Evolutionary conservation across 2,113 vertebrate genomes (phyloP).

Genomic region (Pelecanoides urinatrix): DNA sequence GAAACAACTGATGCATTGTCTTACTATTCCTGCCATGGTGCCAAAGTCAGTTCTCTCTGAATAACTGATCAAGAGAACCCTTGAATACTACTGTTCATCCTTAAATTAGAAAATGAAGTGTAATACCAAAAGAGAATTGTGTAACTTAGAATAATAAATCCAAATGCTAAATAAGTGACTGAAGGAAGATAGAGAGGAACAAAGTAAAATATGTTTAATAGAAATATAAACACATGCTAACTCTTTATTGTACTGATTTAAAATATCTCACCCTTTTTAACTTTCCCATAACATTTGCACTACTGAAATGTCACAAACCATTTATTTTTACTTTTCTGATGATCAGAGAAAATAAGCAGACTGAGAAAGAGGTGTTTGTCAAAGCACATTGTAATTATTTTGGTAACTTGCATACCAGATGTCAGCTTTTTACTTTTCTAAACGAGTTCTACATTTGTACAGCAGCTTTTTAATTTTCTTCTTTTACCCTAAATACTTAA

Average conservation of each 20-base stretch:
- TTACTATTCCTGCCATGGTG: background rate
- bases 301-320: background rate
- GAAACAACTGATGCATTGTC: background rate
- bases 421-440: background rate
- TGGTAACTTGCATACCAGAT: background rate
- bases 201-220: background rate
- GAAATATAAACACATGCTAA: background rate
- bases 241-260: background rate
- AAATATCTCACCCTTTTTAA: background rate
- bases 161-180: background rate
- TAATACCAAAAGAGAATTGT: background rate
- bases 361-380: background rate
- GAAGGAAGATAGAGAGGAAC: background rate
- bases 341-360: background rate
- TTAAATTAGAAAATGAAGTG: background rate
- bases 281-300: background rate
- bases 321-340: conserved; percentile 1
- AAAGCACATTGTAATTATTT: background rate
- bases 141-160: background rate
- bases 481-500: background rate
- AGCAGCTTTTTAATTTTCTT: background rate
- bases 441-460: background rate
- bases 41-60: background rate
- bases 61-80: background rate
- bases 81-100: background rate